Evolutionary conservation across 1,140 invertebrate genomes (phyloP).

Genomic region (Camponotus vicinus): DNA sequence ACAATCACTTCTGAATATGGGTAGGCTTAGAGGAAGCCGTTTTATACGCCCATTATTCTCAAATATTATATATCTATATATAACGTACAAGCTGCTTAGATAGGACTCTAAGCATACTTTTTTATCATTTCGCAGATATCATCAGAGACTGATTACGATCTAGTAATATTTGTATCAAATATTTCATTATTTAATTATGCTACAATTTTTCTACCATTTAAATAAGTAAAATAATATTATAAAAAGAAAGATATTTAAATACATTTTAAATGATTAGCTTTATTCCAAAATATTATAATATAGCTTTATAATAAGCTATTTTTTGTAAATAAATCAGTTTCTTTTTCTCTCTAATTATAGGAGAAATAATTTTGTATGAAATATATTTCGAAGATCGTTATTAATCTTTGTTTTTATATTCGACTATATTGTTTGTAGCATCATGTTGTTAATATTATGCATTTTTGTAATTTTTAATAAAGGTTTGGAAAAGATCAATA

Average conservation of each 20-base stretch:
- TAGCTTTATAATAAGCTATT: not conserved
- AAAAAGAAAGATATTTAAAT: not conserved
- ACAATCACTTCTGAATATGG: slow-evolving; percentile 97
- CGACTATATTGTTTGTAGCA: not conserved
- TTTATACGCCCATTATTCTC: slow-evolving; percentile 22
- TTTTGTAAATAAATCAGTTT: slow-evolving; percentile 23
- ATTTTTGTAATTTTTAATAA: slow-evolving; percentile 65
- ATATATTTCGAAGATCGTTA: not conserved
- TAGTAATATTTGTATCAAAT: not conserved
- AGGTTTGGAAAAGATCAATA: slow-evolving; percentile 24
- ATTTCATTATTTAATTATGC: not conserved
- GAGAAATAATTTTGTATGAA: not conserved
- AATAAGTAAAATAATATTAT: slow-evolving; percentile 11
- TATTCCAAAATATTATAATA: not conserved
- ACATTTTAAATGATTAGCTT: not conserved
- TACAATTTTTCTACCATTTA: not conserved
- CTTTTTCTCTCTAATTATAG: not conserved
- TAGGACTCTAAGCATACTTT: slow-evolving; percentile 34
- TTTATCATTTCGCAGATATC: slow-evolving; percentile 9
- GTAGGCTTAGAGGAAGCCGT: slow-evolving; percentile 58
- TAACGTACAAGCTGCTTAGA: slow-evolving; percentile 42
- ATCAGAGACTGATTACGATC: not conserved
- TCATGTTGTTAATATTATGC: slow-evolving; percentile 26
- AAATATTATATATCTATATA: not conserved
- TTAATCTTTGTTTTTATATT: slow-evolving; percentile 27